Conservation (phyloP, 2,888 invertebrate genomes). For the Cybosia mesomella region DNA sequence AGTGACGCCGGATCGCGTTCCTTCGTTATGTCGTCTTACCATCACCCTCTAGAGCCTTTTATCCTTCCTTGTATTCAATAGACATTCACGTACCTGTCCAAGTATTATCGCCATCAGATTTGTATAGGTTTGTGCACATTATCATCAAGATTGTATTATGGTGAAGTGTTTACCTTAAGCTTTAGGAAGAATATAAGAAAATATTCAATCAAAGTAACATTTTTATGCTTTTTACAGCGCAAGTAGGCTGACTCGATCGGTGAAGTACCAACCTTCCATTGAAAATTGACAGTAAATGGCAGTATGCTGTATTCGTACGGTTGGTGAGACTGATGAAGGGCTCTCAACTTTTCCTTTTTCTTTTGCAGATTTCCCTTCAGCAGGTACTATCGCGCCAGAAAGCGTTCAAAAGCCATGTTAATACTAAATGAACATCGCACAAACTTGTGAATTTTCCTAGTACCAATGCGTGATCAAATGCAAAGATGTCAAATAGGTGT, state of each 20-base stretch:
- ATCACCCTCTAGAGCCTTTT: conserved; percentile 66
- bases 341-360: not conserved
- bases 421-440: too few species aligned
- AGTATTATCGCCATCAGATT: conserved; percentile 35
- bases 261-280: not conserved
- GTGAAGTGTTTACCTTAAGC: not conserved
- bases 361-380: not conserved
- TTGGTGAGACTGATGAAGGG: not conserved
- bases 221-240: not conserved
- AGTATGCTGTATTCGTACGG: not conserved
- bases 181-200: not conserved
- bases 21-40: conserved; percentile 76
- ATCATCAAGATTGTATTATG: conserved; percentile 16
- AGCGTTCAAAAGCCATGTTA: too few species aligned
- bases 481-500: too few species aligned
- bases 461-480: too few species aligned
- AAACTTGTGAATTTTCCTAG: too few species aligned
- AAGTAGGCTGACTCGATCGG: not conserved
- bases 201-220: not conserved
- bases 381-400: not conserved
- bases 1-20: conserved; percentile 81
- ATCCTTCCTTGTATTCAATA: conserved; percentile 55
- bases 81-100: conserved; percentile 43
- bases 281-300: not conserved
- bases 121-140: conserved; percentile 33